These are phyloP conservation scores for Riparia riparia DNA, from an alignment of 2,113 vertebrate genomes.

Conservation along the genomic window DNA sequence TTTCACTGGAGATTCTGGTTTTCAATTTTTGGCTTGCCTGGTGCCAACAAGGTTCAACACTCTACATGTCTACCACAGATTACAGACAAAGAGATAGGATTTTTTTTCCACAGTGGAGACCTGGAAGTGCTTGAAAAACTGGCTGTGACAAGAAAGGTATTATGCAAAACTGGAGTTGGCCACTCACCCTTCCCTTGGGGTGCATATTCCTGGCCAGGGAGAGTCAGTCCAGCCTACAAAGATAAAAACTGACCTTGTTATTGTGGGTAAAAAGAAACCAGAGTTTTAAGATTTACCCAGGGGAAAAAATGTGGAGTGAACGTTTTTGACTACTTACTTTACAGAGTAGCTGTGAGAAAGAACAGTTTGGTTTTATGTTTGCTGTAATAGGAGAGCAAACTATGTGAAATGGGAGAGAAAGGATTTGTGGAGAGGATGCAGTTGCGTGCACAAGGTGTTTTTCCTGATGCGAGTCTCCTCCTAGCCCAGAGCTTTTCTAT, in stretches of 20 bases:
- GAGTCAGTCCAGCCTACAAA: not conserved
- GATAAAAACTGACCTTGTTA: not conserved
- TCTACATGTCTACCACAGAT: not conserved
- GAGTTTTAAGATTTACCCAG: not conserved
- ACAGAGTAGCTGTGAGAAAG: not conserved
- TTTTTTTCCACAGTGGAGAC: fast-evolving
- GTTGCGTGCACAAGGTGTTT: not conserved
- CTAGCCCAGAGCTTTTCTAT: not conserved
- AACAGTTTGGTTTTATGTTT: conserved; percentile 16
- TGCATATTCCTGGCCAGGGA: not conserved
- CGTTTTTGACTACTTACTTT: conserved; percentile 14
- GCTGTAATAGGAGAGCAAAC: not conserved
- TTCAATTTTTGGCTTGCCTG: not conserved
- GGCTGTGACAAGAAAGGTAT: not conserved
- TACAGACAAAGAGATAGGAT: fast-evolving
- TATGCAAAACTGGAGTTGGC: not conserved
- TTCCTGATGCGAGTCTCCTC: not conserved
- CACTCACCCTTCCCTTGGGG: not conserved
- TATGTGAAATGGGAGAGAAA: not conserved
- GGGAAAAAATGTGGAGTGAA: not conserved
- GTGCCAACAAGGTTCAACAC: not conserved
- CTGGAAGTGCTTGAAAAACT: not conserved
- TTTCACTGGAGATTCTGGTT: not conserved
- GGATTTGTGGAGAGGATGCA: not conserved
- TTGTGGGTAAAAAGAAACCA: not conserved